These are phyloP conservation scores for Microplitis demolitor DNA, from an alignment of 1,140 invertebrate genomes.

Conservation along the genomic window DNA sequence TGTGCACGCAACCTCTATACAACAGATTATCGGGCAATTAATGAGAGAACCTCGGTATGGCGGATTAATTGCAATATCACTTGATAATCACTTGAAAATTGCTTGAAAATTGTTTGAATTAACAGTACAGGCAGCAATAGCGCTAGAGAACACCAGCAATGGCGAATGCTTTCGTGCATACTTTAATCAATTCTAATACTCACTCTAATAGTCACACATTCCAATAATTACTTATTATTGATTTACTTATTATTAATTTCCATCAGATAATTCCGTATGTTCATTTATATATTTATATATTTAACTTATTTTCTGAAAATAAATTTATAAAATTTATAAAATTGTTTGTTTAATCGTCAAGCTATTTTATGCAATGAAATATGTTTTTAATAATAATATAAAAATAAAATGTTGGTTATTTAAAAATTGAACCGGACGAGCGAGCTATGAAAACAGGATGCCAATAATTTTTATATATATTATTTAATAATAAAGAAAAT, in stretches of 20 bases:
- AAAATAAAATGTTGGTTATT: too few relatives aligned
- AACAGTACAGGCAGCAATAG: slow-evolving; percentile 7
- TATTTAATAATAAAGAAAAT: not conserved
- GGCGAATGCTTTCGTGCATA: not conserved
- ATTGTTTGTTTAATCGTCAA: too few relatives aligned
- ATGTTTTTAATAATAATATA: too few relatives aligned
- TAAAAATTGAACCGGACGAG: too few relatives aligned
- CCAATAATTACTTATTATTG: too few relatives aligned
- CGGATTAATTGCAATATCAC: slow-evolving; percentile 43
- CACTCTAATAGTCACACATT: too few relatives aligned
- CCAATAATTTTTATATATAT: not conserved
- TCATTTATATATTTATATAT: too few relatives aligned
- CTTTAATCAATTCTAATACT: not conserved
- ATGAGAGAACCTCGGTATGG: slow-evolving; percentile 36
- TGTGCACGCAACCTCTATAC: slow-evolving; percentile 25
- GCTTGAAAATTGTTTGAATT: slow-evolving; percentile 34
- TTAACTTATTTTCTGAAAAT: too few relatives aligned
- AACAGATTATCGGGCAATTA: slow-evolving; percentile 44
- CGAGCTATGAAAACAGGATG: not conserved
- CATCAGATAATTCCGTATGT: too few relatives aligned
- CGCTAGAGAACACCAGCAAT: not conserved
- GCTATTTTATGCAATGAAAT: too few relatives aligned
- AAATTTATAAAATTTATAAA: too few relatives aligned
- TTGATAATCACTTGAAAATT: not conserved
- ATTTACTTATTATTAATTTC: too few relatives aligned